These are phyloP conservation scores for Falco naumanni DNA, from an alignment of 2,797 vertebrate species.

Conservation along the genomic window DNA sequence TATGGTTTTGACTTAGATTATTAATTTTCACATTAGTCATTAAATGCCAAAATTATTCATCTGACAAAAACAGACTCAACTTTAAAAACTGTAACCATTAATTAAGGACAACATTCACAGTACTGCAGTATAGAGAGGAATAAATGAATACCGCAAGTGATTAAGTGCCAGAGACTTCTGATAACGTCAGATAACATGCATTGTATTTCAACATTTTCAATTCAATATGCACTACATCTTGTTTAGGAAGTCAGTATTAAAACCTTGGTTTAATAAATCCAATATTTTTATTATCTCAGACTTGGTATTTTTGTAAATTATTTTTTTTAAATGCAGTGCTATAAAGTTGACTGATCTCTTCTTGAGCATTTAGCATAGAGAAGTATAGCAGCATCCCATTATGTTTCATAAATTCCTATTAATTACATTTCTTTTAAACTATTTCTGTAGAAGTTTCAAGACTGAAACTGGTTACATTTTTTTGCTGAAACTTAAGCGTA, in stretches of 20 bases:
- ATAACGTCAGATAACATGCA: not conserved
- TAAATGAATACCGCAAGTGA: not conserved
- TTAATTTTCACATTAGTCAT: slow-evolving; percentile 53
- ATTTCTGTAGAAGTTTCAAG: not conserved
- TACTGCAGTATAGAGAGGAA: not conserved
- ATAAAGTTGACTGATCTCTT: not conserved
- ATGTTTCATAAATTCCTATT: not conserved
- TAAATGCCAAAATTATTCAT: slow-evolving; percentile 63
- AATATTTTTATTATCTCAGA: not conserved
- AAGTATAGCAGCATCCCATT: not conserved
- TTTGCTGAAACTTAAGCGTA: not conserved
- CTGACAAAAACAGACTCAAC: slow-evolving; percentile 56
- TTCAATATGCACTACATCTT: not conserved
- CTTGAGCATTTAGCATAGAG: not conserved
- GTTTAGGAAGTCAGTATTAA: not conserved
- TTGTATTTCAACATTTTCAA: not conserved
- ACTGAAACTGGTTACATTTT: not conserved
- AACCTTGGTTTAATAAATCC: not conserved
- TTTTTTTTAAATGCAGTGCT: not conserved
- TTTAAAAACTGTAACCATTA: slow-evolving; percentile 45
- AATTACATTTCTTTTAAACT: not conserved
- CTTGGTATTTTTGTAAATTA: not conserved
- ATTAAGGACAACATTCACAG: slow-evolving; percentile 51
- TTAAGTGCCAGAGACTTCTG: slow-evolving; percentile 12
- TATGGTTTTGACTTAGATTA: slow-evolving; percentile 46